phyloP scores from a whole-genome alignment of 1,140 invertebrate genomes.

The Cephus cinctus region DNA sequence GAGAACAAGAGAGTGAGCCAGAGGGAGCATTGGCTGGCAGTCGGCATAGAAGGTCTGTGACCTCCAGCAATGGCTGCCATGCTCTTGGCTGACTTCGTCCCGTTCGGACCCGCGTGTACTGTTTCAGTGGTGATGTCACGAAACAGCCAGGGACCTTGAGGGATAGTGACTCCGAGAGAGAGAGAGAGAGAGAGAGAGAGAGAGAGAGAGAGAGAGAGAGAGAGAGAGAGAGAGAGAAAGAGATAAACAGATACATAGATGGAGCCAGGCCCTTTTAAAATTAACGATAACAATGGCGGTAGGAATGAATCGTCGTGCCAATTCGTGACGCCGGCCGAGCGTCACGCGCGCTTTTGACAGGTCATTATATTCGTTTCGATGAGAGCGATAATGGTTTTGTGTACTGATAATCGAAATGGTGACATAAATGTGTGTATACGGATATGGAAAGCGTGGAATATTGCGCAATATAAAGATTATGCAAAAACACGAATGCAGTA shows the following conservation, averaged over 20 bases:
- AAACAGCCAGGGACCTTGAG: constrained; percentile 28
- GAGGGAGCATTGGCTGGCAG: constrained; percentile 41
- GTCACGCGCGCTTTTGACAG: not conserved
- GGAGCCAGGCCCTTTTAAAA: too few relatives aligned
- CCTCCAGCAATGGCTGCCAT: constrained; percentile 44
- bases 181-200: constrained; percentile 1
- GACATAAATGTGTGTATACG: too few relatives aligned
- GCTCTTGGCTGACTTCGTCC: too few relatives aligned
- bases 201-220: constrained; percentile 7
- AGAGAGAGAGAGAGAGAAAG: not conserved
- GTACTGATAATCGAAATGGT: too few relatives aligned
- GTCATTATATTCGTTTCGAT: not conserved
- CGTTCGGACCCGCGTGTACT: constrained; percentile 27
- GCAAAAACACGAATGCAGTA: too few relatives aligned
- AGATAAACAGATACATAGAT: constrained; percentile 1
- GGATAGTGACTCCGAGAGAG: constrained; percentile 19
- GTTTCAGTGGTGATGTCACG: constrained; percentile 44
- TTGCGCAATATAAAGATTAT: too few relatives aligned
- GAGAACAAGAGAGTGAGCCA: constrained; percentile 13
- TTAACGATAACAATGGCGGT: too few relatives aligned
- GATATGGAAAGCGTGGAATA: too few relatives aligned
- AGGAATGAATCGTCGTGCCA: too few relatives aligned
- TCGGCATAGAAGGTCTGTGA: constrained; percentile 52
- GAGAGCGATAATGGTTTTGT: too few relatives aligned
- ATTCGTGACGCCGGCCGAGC: not conserved